These are phyloP conservation scores for Drosophila sturtevanti DNA, from an alignment of 1,140 invertebrate species.

Conservation along the genomic window DNA sequence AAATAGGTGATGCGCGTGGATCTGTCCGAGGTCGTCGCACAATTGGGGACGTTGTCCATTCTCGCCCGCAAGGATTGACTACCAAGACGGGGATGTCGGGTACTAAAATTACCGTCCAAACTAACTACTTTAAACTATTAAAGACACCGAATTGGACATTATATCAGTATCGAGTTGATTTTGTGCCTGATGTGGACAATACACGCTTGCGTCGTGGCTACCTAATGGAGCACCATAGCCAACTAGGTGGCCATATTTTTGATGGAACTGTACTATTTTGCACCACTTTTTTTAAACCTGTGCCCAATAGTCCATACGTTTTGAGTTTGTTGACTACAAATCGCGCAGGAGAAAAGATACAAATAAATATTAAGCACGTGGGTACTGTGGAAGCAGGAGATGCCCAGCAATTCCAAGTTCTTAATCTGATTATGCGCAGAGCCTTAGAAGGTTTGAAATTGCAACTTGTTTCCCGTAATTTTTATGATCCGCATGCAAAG, in stretches of 20 bases:
- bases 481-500: constrained; percentile 88
- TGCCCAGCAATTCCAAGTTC: constrained; percentile 64
- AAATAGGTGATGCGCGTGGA: constrained; percentile 60
- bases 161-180: constrained; percentile 92
- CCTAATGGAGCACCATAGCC: constrained; percentile 46
- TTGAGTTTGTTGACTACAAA: constrained; percentile 66
- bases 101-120: constrained; percentile 79
- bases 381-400: constrained; percentile 60
- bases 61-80: constrained; percentile 47
- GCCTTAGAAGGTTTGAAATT: constrained; percentile 86
- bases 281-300: constrained; percentile 47
- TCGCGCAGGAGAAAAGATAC: constrained; percentile 69
- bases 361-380: constrained; percentile 60
- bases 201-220: constrained; percentile 54
- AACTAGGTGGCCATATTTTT: constrained; percentile 83
- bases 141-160: constrained; percentile 88
- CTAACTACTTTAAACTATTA: constrained; percentile 91
- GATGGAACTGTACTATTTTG: constrained; percentile 83
- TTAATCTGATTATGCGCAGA: constrained; percentile 88
- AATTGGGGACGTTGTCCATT: constrained; percentile 58
- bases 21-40: constrained; percentile 63
- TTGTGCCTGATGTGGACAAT: constrained; percentile 85
- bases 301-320: constrained; percentile 22
- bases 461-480: constrained; percentile 90
- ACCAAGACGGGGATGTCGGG: constrained; percentile 58